A percentile compares a stretch with the other conserved stretches of the same genome.
These are phyloP conservation scores for Pentalonia nigronervosa DNA, from an alignment of 1,140 invertebrate species.

Conservation along the genomic window DNA sequence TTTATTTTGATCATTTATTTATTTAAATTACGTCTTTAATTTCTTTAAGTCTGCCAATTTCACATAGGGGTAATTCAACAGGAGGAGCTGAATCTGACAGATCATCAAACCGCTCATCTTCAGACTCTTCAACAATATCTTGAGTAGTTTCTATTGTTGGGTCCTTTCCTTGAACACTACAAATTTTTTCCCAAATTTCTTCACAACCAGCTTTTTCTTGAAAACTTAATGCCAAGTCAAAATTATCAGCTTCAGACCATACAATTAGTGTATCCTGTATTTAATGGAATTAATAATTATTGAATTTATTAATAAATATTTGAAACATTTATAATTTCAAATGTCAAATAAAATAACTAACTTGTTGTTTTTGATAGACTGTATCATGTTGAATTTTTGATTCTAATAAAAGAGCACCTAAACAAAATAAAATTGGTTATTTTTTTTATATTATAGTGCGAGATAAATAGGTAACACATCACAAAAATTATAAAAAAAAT, in stretches of 20 bases:
- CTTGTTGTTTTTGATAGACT: conserved; percentile 98
- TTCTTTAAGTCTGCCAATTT: conserved; percentile 90
- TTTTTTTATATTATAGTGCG: background rate
- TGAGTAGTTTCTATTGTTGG: conserved; percentile 97
- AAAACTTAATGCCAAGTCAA: conserved; percentile 98
- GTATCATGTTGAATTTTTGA: conserved; percentile 97
- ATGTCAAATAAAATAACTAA: conserved; percentile 62
- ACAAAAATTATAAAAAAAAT: background rate
- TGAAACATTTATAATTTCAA: conserved; percentile 51
- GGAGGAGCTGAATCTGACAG: conserved; percentile 90
- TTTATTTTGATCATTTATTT: background rate
- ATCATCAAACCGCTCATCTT: conserved; percentile 97
- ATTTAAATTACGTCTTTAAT: conserved; percentile 78
- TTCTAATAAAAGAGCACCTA: conserved; percentile 86
- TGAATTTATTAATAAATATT: background rate
- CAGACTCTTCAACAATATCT: conserved; percentile 96
- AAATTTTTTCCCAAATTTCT: conserved; percentile 99
- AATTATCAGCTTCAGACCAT: conserved; percentile 99
- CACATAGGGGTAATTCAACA: conserved; percentile 93
- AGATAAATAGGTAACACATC: background rate
- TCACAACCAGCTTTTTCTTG: conserved; percentile 99
- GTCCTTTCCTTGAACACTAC: conserved; percentile 97
- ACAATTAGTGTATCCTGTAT: conserved; percentile 94
- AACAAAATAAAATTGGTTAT: conserved; percentile 58
- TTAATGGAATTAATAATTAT: background rate